A percentile compares a stretch with the other conserved stretches of the same genome.
phyloP scores from a whole-genome alignment of 2,888 invertebrate genomes.

The Deroplatys truncata region DNA sequence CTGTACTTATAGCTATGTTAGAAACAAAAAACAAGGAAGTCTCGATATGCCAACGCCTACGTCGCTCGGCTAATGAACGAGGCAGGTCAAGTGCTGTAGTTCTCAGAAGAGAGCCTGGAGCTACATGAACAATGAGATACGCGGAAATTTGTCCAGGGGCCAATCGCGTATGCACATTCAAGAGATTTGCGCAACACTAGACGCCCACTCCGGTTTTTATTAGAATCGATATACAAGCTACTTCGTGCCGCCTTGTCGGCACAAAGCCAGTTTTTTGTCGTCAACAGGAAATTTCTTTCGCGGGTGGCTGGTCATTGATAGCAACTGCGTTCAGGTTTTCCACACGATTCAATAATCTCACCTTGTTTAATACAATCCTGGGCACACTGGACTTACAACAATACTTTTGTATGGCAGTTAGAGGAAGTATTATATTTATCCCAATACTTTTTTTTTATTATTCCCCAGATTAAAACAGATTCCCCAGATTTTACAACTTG shows the following conservation, averaged over 20 bases:
- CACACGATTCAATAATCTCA: too few species aligned
- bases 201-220: background rate
- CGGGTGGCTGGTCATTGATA: too few species aligned
- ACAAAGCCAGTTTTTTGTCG: background rate
- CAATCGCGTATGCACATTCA: background rate
- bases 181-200: background rate
- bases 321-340: too few species aligned
- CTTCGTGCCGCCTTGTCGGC: background rate
- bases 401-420: too few species aligned
- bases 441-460: too few species aligned
- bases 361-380: too few species aligned
- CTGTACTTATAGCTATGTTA: too few species aligned
- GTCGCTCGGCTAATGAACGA: background rate
- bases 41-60: background rate
- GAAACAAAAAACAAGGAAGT: too few species aligned
- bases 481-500: too few species aligned
- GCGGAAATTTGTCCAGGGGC: background rate
- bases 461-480: too few species aligned
- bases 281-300: background rate
- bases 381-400: too few species aligned
- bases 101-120: background rate
- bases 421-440: too few species aligned
- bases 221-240: background rate
- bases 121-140: background rate
- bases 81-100: background rate